Evolutionary conservation across 2,113 vertebrate genomes (phyloP), one percentile per base, ranked within the genome.

Genomic region (Indicator indicator): DNA sequence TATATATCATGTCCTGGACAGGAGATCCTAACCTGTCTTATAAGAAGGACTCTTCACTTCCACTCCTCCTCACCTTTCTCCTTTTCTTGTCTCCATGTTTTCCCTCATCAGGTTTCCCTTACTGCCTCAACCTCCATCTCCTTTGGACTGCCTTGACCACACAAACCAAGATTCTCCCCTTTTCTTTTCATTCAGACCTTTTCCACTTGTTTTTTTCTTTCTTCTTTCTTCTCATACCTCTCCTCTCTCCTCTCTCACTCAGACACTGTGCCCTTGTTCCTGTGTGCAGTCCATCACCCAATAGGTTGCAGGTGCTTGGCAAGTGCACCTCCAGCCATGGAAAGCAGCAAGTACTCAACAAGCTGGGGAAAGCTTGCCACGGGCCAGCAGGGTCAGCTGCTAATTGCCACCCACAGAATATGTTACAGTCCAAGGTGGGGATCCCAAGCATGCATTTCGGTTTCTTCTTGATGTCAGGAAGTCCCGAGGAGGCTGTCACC

Each of bases 221-320:
- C 16, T 12, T 27, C 16, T 16, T 14, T 54, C 38, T 60, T 27
- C 33, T 55, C 38, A 69, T 19, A 30, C 38, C 19, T 72, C 48
- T 50, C 54, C n/a, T 38, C 19, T 72, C 48, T 50, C 54, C n/a
- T 38, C 59, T 54, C 73, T 59, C 5, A 2, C 9, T 5, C 26
- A 23, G 11, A 7, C 9, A 2, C 1, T 11, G 32, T 12, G 8
- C 33, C 46, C 84, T 64, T 27, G 30, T 59, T 89, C 23, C 42
- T 0, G 0, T 15, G 1, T 65, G 15, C 0, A 0, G 44, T 8
- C 63, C 44, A 3, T 28, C 42, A 48, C 38, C 36, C 62, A 44
- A 3, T 5, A 64, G 58, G 18, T 64, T 70, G 28, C 79, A 62
- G 26, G 16, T 28, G 42, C 23, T 26, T 64, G 38, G 21, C 26